A percentile compares a stretch with the other conserved stretches of the same genome.
phyloP scores from a whole-genome alignment of 2,797 vertebrate genomes.

The Selene dorsalis region DNA sequence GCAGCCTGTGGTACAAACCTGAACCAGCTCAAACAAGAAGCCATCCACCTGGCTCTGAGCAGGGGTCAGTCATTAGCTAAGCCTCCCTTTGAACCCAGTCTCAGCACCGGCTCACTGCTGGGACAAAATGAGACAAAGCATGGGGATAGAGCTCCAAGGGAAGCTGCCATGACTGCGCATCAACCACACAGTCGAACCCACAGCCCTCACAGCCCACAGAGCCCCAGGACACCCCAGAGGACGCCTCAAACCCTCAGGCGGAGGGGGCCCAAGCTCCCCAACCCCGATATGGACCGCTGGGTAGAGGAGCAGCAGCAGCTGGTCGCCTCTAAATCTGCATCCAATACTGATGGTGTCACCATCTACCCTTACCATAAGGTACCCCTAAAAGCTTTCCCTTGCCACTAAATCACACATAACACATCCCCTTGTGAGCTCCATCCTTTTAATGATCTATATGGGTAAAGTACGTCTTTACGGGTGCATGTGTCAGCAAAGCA shows the following conservation, averaged over 20 bases:
- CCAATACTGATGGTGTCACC: conserved; percentile 87
- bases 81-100: conserved; percentile 80
- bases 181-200: conserved; percentile 86
- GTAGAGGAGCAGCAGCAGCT: conserved; percentile 93
- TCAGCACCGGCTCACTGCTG: conserved; percentile 52
- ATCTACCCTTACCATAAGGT: conserved; percentile 86
- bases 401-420: conserved; percentile 60
- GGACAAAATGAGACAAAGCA: conserved; percentile 62
- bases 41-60: conserved; percentile 92
- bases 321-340: conserved; percentile 82
- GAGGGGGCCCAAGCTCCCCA: conserved; percentile 87
- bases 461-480: conserved; percentile 67
- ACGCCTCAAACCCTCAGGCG: conserved; percentile 83
- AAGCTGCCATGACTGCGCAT: conserved; percentile 38
- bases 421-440: conserved; percentile 33
- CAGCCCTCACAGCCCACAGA: conserved; percentile 86
- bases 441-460: conserved; percentile 68
- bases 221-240: conserved; percentile 86
- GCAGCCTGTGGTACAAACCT: conserved; percentile 90
- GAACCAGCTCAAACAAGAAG: conserved; percentile 95
- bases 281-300: conserved; percentile 87
- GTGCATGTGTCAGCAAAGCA: conserved; percentile 64
- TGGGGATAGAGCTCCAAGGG: conserved; percentile 54
- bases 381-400: conserved; percentile 68
- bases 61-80: conserved; percentile 85